A percentile compares a stretch with the other conserved stretches of the same genome.
These are phyloP conservation scores for Aphelenchoides bicaudatus DNA, from an alignment of 2,888 invertebrate genomes.

Conservation along the genomic window DNA sequence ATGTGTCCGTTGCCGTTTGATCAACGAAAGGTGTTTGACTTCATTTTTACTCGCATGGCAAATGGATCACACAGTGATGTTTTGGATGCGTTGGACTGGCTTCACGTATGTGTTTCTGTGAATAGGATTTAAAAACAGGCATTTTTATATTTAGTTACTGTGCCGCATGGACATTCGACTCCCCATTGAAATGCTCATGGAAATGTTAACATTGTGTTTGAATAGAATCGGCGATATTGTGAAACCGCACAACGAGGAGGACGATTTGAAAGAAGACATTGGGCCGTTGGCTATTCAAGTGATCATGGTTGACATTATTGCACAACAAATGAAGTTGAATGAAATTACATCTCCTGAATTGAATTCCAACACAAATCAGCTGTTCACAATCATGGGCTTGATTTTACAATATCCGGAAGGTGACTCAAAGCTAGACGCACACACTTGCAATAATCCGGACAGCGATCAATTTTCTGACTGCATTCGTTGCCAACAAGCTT, in stretches of 20 bases:
- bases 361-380: conserved; percentile 38
- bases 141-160: conserved; percentile 60
- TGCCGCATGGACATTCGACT: conserved; percentile 64
- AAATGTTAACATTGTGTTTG: conserved; percentile 57
- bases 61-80: conserved; percentile 62
- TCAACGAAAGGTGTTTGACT: conserved; percentile 88
- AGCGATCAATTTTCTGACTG: conserved; percentile 70
- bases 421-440: conserved; percentile 21
- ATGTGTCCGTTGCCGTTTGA: conserved; percentile 90
- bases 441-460: conserved; percentile 63
- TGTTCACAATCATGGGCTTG: conserved; percentile 45
- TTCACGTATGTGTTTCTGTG: conserved; percentile 56
- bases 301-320: conserved; percentile 86
- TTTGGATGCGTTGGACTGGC: conserved; percentile 65
- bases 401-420: conserved; percentile 40
- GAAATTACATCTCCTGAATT: conserved; percentile 74
- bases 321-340: conserved; percentile 88
- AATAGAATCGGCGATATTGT: conserved; percentile 25
- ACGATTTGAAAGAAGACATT: conserved; percentile 49
- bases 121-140: background rate
- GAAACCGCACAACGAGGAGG: conserved; percentile 36
- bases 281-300: conserved; percentile 69
- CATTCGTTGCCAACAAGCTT: conserved; percentile 81
- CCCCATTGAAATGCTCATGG: conserved; percentile 62
- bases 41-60: conserved; percentile 77